A percentile compares a stretch with the other conserved stretches of the same genome.
Evolutionary conservation across 37 sponge, comb jelly and placozoan species (phyloP).

Genomic region (Agelas oroides): DNA sequence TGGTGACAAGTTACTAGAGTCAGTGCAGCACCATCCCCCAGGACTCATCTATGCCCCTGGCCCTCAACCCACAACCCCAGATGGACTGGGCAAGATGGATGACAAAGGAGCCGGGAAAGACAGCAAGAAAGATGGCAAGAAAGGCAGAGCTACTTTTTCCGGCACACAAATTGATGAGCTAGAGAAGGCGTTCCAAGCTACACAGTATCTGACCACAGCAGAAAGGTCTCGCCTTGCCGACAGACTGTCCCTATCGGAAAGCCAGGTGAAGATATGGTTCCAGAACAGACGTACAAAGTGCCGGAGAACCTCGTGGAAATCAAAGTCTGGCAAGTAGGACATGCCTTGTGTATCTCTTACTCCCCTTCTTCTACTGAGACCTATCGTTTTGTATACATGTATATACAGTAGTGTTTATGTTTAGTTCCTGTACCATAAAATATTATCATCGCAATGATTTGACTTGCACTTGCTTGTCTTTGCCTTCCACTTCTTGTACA

Average conservation of each 20-base stretch:
- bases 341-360: too few relatives aligned
- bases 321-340: slow-evolving; percentile 20
- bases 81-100: background rate
- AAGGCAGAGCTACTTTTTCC: slow-evolving; percentile 81
- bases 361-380: too few relatives aligned
- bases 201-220: slow-evolving; percentile 81
- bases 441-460: too few relatives aligned
- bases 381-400: too few relatives aligned
- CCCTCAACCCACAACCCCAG: background rate
- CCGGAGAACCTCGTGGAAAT: slow-evolving; percentile 81
- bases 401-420: too few relatives aligned
- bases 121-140: slow-evolving; percentile 52
- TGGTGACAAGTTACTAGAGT: slow-evolving; percentile 8
- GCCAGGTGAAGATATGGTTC: slow-evolving; percentile 88
- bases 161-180: slow-evolving; percentile 83
- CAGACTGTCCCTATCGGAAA: slow-evolving; percentile 70
- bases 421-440: too few relatives aligned
- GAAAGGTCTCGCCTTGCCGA: slow-evolving; percentile 76
- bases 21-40: slow-evolving; percentile 13
- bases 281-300: slow-evolving; percentile 88
- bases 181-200: slow-evolving; percentile 76
- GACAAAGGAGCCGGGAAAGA: slow-evolving; percentile 24
- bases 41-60: slow-evolving; percentile 52
- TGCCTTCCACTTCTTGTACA: too few relatives aligned
- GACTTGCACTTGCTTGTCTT: too few relatives aligned